These are phyloP conservation scores for Melipona bicolor DNA, from an alignment of 2,888 invertebrate species.

Conservation along the genomic window DNA sequence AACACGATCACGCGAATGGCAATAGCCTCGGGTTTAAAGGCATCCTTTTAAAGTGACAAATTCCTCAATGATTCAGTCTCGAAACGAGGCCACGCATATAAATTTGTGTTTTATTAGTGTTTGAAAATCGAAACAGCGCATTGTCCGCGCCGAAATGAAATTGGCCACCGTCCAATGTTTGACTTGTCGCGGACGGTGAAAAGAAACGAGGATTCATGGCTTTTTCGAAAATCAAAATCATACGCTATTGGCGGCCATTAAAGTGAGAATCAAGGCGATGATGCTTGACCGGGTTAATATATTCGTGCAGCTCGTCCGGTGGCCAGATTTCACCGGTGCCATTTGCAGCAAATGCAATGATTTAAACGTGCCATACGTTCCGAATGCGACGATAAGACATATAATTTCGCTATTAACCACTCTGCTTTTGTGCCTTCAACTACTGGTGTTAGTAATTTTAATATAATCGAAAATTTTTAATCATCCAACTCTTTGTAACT, in stretches of 20 bases:
- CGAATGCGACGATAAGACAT: background rate
- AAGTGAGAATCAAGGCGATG: constrained; percentile 19
- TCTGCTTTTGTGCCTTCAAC: background rate
- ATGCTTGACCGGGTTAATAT: constrained; percentile 15
- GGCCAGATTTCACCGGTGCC: constrained; percentile 3
- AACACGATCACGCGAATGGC: too few relatives aligned
- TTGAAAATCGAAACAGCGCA: constrained; percentile 49
- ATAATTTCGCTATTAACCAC: background rate
- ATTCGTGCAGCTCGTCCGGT: constrained; percentile 1
- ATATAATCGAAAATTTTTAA: background rate
- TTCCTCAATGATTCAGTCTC: constrained; percentile 20
- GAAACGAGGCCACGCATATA: constrained; percentile 19
- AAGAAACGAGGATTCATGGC: constrained; percentile 21
- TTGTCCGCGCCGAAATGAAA: constrained; percentile 57
- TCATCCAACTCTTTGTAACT: background rate
- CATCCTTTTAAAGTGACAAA: constrained; percentile 11
- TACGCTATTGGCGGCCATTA: constrained; percentile 10
- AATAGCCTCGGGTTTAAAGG: background rate
- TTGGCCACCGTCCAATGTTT: constrained; percentile 53
- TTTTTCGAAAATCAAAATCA: constrained; percentile 37
- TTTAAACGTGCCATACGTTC: constrained; percentile 17
- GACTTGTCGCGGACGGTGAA: background rate
- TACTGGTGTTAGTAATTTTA: too few relatives aligned
- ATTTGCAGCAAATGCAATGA: background rate
- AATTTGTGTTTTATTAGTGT: constrained; percentile 51